Base-by-base conservation (phyloP, 2,888 invertebrate species). In the Yponomeuta malinellus region DNA sequence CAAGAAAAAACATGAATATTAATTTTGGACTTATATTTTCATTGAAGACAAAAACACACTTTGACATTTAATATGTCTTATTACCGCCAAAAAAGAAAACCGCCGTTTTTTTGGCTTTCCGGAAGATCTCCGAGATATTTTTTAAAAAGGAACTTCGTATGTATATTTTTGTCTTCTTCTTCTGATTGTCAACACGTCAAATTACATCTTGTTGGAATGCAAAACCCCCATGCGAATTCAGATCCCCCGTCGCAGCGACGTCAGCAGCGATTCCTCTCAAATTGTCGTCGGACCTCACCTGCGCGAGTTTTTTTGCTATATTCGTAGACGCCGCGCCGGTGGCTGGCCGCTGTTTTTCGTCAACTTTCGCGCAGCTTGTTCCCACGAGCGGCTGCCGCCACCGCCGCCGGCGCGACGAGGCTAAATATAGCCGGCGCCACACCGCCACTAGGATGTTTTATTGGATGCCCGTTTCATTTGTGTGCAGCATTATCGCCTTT, bases 1-100 rank as follows among this genome's bases (percentile, higher is more conserved):
- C 81, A 81, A 80, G 80, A 84, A 86, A 79, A 86, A 85, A 87
- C 84, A 86, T 87, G 84, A 86, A 88, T 87, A 84, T 85, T 84
- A 84, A 71, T 71, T 12, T 29, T 9, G 10, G 4, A 31, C 31
- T 65, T 4, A 65, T 29, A 31, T 12, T 65, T 33, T 65, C 52
- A 65, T 65, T 29, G 23, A 23, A 23, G 23, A 23, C 23, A 23
- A 23, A 23, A 23, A 23, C 23, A 23, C 23, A 23, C 1, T 23
- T 1, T 23, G 23, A 23, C 23, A 23, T 23, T 23, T 0, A 23
- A 23, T 23, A 23, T 23, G 23, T 0, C 23, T 23, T 23, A 23
- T 23, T 23, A 23, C 23, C 23, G 23, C 23, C 23, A 23, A 23
- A 23, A 23, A 23, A 23, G 23, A 8, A 43, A 8, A 43, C 52